These are phyloP conservation scores for Rapana venosa DNA, from an alignment of 2,888 invertebrate genomes.

Conservation along the genomic window DNA sequence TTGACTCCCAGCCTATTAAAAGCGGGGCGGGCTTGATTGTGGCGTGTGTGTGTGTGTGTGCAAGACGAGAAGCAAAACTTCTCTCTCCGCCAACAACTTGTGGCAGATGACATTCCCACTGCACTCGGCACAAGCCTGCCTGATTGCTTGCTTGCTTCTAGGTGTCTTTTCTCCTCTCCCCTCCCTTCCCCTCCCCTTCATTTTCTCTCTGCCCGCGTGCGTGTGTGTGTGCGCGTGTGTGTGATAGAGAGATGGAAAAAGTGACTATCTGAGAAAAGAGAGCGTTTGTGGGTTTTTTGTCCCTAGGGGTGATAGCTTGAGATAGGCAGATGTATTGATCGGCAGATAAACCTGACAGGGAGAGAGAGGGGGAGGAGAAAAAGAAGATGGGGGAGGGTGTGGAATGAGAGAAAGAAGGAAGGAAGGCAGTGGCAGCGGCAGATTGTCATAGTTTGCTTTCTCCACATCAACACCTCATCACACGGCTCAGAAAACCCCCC, in stretches of 20 bases:
- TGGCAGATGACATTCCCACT: no score
- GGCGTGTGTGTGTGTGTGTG: no score
- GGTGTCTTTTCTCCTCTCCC: no score
- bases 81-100: no score
- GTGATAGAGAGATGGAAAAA: neutral
- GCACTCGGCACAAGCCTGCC: neutral
- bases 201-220: neutral
- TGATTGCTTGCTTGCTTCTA: neutral
- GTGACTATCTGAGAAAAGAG: conserved; percentile 10
- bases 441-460: neutral
- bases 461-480: neutral
- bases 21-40: no score
- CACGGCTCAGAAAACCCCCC: neutral
- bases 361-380: neutral
- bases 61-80: no score
- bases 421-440: neutral
- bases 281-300: neutral
- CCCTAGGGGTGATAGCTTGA: neutral
- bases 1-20: no score
- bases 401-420: neutral
- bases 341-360: neutral
- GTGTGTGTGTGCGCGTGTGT: neutral
- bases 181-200: no score
- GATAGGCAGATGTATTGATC: conserved; percentile 6
- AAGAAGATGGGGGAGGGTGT: neutral